These are phyloP conservation scores for Punctoribates punctum DNA, from an alignment of 2,888 invertebrate genomes.

Conservation along the genomic window DNA sequence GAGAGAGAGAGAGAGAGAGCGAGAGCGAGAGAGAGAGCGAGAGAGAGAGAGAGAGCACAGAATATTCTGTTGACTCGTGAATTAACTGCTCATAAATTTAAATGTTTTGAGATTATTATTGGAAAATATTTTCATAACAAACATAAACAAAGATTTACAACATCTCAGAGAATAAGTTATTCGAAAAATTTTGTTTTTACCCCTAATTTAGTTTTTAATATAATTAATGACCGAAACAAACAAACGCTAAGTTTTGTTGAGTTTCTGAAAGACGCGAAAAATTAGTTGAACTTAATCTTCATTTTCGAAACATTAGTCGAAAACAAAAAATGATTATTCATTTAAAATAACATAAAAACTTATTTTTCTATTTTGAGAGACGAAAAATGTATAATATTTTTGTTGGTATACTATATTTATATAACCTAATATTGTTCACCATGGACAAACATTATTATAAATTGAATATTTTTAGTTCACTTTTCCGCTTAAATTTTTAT, in stretches of 20 bases:
- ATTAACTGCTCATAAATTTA: not conserved
- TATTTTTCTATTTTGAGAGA: not conserved
- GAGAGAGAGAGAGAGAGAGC: conserved; percentile 22
- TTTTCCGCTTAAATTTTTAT: not conserved
- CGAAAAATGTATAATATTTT: no score
- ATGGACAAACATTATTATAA: not conserved
- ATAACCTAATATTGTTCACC: no score
- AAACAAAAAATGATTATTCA: not conserved
- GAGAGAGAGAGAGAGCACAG: no score
- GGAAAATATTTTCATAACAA: not conserved
- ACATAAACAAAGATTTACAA: not conserved
- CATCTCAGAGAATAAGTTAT: no score
- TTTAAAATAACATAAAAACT: not conserved
- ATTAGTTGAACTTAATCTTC: not conserved
- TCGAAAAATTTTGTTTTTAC: no score
- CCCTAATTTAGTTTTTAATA: no score
- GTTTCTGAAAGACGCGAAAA: not conserved
- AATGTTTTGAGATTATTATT: not conserved
- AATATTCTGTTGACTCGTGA: not conserved
- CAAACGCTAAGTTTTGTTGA: no score
- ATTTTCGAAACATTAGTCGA: not conserved
- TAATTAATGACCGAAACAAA: no score
- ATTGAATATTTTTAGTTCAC: not conserved
- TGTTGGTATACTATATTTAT: no score
- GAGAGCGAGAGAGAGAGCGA: conserved; percentile 32